phyloP scores from a whole-genome alignment of 2,888 invertebrate genomes.

The Campopleginae sp. region DNA sequence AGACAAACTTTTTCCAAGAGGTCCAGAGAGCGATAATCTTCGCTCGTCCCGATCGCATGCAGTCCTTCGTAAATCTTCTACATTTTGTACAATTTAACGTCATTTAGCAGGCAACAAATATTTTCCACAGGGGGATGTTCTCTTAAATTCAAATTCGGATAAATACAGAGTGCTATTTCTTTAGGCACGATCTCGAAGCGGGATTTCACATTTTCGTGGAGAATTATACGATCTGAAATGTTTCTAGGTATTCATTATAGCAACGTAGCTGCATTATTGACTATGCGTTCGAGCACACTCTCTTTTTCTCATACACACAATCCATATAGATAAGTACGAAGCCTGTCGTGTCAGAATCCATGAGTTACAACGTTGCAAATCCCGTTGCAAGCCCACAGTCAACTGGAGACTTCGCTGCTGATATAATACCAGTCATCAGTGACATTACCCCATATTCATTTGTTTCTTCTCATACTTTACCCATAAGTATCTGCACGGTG shows the following conservation, averaged over 20 bases:
- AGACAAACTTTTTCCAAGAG: too few species aligned
- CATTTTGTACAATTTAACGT: neutral
- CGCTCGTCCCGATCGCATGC: neutral
- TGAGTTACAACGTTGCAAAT: constrained; percentile 43
- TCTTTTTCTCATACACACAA: neutral
- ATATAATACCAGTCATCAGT: constrained; percentile 66
- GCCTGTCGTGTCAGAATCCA: constrained; percentile 35
- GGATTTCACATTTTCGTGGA: constrained; percentile 31
- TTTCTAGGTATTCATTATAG: constrained; percentile 28
- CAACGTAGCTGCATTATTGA: constrained; percentile 14
- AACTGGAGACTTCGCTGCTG: constrained; percentile 26
- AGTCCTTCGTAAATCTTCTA: neutral
- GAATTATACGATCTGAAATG: constrained; percentile 38
- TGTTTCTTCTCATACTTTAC: constrained; percentile 54
- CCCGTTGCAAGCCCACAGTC: constrained; percentile 42
- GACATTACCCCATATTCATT: constrained; percentile 66
- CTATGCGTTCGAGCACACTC: neutral
- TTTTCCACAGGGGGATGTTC: constrained; percentile 6
- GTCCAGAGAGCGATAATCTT: too few species aligned
- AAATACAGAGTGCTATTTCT: constrained; percentile 13
- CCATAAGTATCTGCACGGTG: constrained; percentile 29
- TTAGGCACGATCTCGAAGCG: constrained; percentile 16
- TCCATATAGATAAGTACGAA: neutral
- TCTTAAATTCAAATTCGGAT: neutral
- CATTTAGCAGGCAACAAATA: neutral